Conservation (phyloP, 1,140 invertebrate genomes). For the Phocides pigmalion region DNA sequence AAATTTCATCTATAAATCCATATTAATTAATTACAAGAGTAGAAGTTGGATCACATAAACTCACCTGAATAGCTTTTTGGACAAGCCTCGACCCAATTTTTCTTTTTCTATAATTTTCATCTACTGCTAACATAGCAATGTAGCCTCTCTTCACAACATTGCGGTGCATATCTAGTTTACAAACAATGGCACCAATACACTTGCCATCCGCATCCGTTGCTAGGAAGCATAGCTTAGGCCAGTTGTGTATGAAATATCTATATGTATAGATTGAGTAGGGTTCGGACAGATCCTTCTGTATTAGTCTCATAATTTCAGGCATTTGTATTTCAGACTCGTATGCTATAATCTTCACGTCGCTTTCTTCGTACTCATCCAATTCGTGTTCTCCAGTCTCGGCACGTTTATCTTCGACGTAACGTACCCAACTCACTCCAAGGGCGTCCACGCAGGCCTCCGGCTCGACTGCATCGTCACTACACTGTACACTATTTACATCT, state of each 20-base stretch:
- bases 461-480: constrained; percentile 55
- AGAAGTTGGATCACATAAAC: constrained; percentile 1
- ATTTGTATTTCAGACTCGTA: constrained; percentile 83
- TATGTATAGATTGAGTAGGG: constrained; percentile 99
- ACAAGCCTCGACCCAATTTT: constrained; percentile 94
- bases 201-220: constrained; percentile 91
- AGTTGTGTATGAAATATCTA: constrained; percentile 99
- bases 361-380: constrained; percentile 36
- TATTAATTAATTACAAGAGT: no score
- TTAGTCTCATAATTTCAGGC: constrained; percentile 96
- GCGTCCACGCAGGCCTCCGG: constrained; percentile 40
- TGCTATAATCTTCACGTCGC: constrained; percentile 76
- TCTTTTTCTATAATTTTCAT: constrained; percentile 96
- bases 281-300: constrained; percentile 99
- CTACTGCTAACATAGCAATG: constrained; percentile 99
- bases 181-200: constrained; percentile 98
- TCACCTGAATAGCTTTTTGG: constrained; percentile 90
- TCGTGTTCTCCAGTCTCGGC: constrained; percentile 31
- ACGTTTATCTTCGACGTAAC: constrained; percentile 32
- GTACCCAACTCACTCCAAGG: constrained; percentile 35
- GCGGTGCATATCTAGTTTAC: constrained; percentile 97
- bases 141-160: constrained; percentile 97
- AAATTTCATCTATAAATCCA: no score
- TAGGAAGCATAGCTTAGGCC: constrained; percentile 99
- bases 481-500: constrained; percentile 79